Percentiles rank a stretch among this genome's conserved stretches.
These are phyloP conservation scores for Nowickia ferox DNA, from an alignment of 2,888 invertebrate genomes.

Conservation along the genomic window DNA sequence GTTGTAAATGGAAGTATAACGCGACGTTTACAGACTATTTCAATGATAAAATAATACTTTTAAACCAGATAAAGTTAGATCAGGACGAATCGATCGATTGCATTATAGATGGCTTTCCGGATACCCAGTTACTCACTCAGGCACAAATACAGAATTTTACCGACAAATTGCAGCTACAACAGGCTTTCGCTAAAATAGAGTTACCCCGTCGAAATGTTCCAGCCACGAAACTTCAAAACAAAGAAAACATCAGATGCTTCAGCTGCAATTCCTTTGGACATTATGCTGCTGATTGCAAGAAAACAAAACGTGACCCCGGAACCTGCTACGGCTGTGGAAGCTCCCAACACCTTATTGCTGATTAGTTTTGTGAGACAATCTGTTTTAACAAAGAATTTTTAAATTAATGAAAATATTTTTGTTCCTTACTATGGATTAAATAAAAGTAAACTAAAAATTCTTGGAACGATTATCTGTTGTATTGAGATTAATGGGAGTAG, in stretches of 20 bases:
- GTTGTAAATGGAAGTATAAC: neutral
- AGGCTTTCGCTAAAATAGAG: neutral
- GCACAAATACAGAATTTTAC: conserved; percentile 29
- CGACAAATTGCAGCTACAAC: conserved; percentile 12
- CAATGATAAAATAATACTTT: conserved; percentile 37
- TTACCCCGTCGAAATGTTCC: neutral
- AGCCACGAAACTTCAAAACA: neutral
- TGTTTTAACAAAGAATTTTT: neutral
- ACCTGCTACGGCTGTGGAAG: conserved; percentile 36
- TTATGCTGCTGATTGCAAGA: conserved; percentile 38
- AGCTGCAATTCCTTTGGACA: conserved; percentile 42
- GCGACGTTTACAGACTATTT: conserved; percentile 35
- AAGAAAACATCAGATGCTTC: conserved; percentile 21
- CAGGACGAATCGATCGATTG: conserved; percentile 33
- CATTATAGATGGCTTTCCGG: conserved; percentile 31
- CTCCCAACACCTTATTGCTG: neutral
- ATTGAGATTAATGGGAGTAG: neutral
- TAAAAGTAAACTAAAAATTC: conserved; percentile 6
- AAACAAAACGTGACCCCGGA: conserved; percentile 15
- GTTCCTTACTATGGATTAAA: neutral
- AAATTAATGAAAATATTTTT: neutral
- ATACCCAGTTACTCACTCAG: conserved; percentile 28
- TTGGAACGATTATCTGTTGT: neutral
- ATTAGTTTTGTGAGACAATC: conserved; percentile 6
- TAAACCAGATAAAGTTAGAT: conserved; percentile 19